Percentiles rank a stretch among this genome's conserved stretches.
phyloP scores from a whole-genome alignment of 2,888 invertebrate species.

The Drosophila formosana region DNA sequence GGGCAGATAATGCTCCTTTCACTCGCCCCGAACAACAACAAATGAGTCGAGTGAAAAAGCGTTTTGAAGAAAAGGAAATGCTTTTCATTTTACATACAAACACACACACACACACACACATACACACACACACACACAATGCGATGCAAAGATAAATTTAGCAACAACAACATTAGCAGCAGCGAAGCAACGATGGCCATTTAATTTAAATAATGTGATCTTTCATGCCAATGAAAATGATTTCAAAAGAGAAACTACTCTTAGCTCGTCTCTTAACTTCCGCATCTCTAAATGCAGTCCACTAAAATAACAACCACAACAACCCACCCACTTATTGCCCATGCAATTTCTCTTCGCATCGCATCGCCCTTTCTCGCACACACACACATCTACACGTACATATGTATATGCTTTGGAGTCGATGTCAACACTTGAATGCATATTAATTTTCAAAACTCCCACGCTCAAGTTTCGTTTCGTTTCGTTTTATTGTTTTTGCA shows the following conservation, averaged over 20 bases:
- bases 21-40: constrained; percentile 62
- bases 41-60: constrained; percentile 68
- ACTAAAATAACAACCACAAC: constrained; percentile 16
- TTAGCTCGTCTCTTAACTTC: constrained; percentile 44
- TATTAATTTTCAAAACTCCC: constrained; percentile 78
- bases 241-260: constrained; percentile 76
- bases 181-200: constrained; percentile 61
- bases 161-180: constrained; percentile 25
- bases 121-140: constrained; percentile 13
- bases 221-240: constrained; percentile 79
- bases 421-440: constrained; percentile 75
- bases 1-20: constrained; percentile 69
- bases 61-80: constrained; percentile 76
- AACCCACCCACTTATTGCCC: constrained; percentile 17
- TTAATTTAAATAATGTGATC: constrained; percentile 83
- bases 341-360: constrained; percentile 47
- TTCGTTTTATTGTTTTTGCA: constrained; percentile 39
- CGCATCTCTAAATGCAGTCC: constrained; percentile 32
- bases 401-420: constrained; percentile 16
- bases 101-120: constrained; percentile 7
- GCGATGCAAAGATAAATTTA: constrained; percentile 66
- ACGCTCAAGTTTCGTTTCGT: constrained; percentile 70
- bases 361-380: constrained; percentile 13
- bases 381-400: neutral
- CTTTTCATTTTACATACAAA: constrained; percentile 69